These are phyloP conservation scores for Euspilapteryx auroguttella DNA, from an alignment of 2,888 invertebrate genomes.

Conservation along the genomic window DNA sequence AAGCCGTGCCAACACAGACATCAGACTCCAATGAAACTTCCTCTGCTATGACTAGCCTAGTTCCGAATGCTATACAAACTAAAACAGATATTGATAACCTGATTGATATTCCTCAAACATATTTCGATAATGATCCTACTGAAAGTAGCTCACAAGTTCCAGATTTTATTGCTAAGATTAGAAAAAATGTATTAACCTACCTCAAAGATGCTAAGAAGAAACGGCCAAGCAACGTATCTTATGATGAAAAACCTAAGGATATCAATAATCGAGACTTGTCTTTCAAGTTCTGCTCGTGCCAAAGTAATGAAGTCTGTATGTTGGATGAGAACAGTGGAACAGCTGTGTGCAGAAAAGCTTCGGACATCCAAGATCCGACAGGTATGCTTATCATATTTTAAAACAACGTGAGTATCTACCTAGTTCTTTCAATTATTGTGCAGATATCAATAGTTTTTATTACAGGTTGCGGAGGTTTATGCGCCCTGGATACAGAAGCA, in stretches of 20 bases:
- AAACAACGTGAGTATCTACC: neutral
- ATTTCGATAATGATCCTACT: constrained; percentile 15
- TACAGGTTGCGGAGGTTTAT: constrained; percentile 69
- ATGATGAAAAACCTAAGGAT: constrained; percentile 21
- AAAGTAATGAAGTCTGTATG: constrained; percentile 64
- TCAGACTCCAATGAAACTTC: constrained; percentile 28
- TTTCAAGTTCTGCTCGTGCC: constrained; percentile 52
- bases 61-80: constrained; percentile 16
- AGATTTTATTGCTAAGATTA: constrained; percentile 34
- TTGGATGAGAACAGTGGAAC: constrained; percentile 62
- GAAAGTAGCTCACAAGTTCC: constrained; percentile 20
- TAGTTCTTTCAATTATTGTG: neutral
- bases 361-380: constrained; percentile 61
- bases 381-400: too few species aligned
- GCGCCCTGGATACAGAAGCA: constrained; percentile 64
- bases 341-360: constrained; percentile 54
- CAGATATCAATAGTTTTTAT: too few species aligned
- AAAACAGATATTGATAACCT: constrained; percentile 11
- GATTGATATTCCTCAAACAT: constrained; percentile 14
- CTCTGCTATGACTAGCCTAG: constrained; percentile 22
- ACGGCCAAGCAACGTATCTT: constrained; percentile 12
- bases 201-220: constrained; percentile 24
- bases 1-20: constrained; percentile 42
- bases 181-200: constrained; percentile 46
- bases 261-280: constrained; percentile 37